Base-by-base conservation (phyloP, 2,888 invertebrate genomes). In the Cataglyphis livida region DNA sequence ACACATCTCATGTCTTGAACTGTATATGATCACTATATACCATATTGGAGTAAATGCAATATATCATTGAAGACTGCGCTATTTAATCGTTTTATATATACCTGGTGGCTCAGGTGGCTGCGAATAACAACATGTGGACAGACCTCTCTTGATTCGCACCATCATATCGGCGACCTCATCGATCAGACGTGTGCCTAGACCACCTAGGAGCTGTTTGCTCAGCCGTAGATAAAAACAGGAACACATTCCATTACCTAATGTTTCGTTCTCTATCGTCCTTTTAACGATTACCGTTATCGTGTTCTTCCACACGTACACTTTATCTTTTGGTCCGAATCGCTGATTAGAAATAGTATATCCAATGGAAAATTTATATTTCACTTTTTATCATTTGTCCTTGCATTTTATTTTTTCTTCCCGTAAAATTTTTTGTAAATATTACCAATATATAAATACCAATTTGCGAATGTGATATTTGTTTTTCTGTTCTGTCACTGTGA, bases 161-260 rank as follows among this genome's bases (percentile, higher is more conserved):
- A 94, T 93, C 92, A 92, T 93, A 87, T 94, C 94, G 84, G 92
- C 89, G 41, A 94, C 85, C 81, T 94, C 94, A 83, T 93, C 93
- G 44, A 90, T 91, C 38, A 94, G 84, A 66, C 94, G 92, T 57
- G 76, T 84, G 32, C 91, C 91, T 61, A 94, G 88, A 81, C 94
- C 94, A 79, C 91, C 92, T 71, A 93, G 82, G 82, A 94, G 91
- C 90, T 93, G 93, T 83, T 86, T 88, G 71, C 89, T 89, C 78
- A 94, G 84, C 87, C 93, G 91, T 81, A 94, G 84, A 91, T 93
- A 94, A 83, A 94, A 94, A 75, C 93, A 94, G 88, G 92, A 93
- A 88, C 93, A 93, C 93, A 93, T 93, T 91, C 92, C 92, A 92
- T 91, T 85, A 87, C 91, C 35, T 35, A 6, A 35, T 76, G 21